A percentile compares a stretch with the other conserved stretches of the same genome.
These are phyloP conservation scores for Xylocopa sonorina DNA, from an alignment of 1,140 invertebrate genomes.

Conservation along the genomic window DNA sequence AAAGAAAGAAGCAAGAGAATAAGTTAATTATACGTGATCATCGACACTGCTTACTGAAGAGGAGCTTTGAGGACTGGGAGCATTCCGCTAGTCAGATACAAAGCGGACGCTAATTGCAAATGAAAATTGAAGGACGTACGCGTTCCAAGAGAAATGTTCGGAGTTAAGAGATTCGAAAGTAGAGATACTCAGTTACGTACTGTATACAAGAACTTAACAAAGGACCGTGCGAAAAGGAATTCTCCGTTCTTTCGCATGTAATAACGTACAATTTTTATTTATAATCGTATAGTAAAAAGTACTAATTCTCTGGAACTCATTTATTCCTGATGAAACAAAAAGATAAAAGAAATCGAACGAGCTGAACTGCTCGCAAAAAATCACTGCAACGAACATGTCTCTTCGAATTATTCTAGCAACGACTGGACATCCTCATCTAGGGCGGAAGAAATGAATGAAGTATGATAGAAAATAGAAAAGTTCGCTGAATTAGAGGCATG, in stretches of 20 bases:
- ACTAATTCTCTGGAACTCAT: too few species aligned
- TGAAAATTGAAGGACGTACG: slow-evolving; percentile 27
- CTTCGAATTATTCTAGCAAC: not conserved
- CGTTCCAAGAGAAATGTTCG: not conserved
- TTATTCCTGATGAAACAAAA: too few species aligned
- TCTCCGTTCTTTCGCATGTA: too few species aligned
- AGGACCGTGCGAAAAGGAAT: too few species aligned
- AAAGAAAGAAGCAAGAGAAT: slow-evolving; percentile 66
- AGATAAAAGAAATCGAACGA: too few species aligned
- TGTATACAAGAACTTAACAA: too few species aligned
- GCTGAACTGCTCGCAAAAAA: too few species aligned
- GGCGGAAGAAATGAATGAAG: not conserved
- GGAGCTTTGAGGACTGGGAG: not conserved
- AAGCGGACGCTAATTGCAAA: slow-evolving; percentile 58
- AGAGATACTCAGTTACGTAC: too few species aligned
- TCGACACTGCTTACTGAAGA: not conserved
- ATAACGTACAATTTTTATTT: too few species aligned
- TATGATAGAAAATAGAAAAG: not conserved
- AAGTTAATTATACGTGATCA: slow-evolving; percentile 55
- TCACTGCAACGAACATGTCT: not conserved
- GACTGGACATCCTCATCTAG: not conserved
- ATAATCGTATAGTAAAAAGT: too few species aligned
- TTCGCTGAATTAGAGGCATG: not conserved
- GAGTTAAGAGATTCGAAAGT: too few species aligned
- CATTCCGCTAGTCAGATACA: slow-evolving; percentile 7